Conservation (phyloP, 2,888 invertebrate species). For the Pyrocoelia pectoralis region DNA sequence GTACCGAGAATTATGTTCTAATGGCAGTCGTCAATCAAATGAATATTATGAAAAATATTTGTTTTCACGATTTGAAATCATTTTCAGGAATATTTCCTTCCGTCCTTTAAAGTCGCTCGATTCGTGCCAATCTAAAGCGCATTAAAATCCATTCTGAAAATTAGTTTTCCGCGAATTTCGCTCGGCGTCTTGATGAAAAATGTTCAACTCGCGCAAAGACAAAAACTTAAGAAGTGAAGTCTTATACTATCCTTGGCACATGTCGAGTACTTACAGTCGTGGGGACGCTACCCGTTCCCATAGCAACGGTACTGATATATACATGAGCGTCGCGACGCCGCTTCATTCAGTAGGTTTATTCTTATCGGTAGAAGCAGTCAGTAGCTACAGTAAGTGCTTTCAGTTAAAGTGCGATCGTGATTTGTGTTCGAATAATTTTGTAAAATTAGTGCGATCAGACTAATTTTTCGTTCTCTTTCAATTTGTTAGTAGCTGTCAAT, state of each 20-base stretch:
- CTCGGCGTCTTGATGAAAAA: not conserved
- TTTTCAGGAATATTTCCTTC: not conserved
- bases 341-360: conserved; percentile 50
- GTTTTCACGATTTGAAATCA: too few relatives aligned
- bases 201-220: not conserved
- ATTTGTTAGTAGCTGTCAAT: not conserved
- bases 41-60: too few relatives aligned
- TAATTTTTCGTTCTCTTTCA: not conserved
- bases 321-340: conserved; percentile 53
- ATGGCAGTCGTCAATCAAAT: too few relatives aligned
- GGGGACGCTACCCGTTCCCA: conserved; percentile 48
- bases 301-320: conserved; percentile 53
- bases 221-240: conserved; percentile 5
- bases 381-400: conserved; percentile 13
- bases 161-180: not conserved
- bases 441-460: not conserved
- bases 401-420: conserved; percentile 17
- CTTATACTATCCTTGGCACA: conserved; percentile 41
- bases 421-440: conserved; percentile 16
- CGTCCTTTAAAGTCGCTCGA: not conserved
- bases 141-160: not conserved
- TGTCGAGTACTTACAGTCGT: conserved; percentile 32
- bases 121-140: not conserved
- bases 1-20: too few relatives aligned
- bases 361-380: conserved; percentile 17